Percentiles rank a stretch among this genome's conserved stretches.
Conservation (phyloP, 2,797 vertebrate genomes). For the Syngnathus acus region DNA sequence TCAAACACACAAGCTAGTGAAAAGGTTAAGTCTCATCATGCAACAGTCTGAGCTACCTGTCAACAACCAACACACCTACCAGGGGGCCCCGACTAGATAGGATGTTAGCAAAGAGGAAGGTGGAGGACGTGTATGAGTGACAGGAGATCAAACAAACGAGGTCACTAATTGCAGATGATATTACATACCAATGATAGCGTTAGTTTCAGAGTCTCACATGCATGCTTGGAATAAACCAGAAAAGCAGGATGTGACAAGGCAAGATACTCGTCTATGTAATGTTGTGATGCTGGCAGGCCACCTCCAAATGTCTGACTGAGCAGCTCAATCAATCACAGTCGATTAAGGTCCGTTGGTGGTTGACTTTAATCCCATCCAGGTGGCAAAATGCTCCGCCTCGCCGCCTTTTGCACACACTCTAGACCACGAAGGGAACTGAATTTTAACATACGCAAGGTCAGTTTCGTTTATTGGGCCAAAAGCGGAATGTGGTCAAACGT, state of each 20-base stretch:
- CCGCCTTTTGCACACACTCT: constrained; percentile 21
- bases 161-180: neutral
- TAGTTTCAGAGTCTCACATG: constrained; percentile 1
- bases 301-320: constrained; percentile 23
- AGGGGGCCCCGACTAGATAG: constrained; percentile 5
- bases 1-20: constrained; percentile 12
- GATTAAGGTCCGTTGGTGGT: constrained; percentile 48
- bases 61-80: constrained; percentile 18
- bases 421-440: constrained; percentile 8
- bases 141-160: constrained; percentile 6
- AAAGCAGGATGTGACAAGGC: constrained; percentile 15
- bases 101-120: constrained; percentile 14
- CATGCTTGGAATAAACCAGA: neutral
- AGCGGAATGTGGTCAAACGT: constrained; percentile 17
- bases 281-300: constrained; percentile 10
- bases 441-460: constrained; percentile 4
- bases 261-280: constrained; percentile 18
- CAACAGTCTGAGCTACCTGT: constrained; percentile 11
- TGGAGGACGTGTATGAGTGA: constrained; percentile 8
- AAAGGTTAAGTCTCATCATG: constrained; percentile 5
- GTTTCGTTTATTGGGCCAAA: constrained; percentile 15
- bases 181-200: neutral
- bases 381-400: constrained; percentile 28
- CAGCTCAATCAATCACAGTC: constrained; percentile 56
- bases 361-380: constrained; percentile 48